Evolutionary conservation across 2,888 invertebrate species (phyloP).

Genomic region (Apeira syringaria): DNA sequence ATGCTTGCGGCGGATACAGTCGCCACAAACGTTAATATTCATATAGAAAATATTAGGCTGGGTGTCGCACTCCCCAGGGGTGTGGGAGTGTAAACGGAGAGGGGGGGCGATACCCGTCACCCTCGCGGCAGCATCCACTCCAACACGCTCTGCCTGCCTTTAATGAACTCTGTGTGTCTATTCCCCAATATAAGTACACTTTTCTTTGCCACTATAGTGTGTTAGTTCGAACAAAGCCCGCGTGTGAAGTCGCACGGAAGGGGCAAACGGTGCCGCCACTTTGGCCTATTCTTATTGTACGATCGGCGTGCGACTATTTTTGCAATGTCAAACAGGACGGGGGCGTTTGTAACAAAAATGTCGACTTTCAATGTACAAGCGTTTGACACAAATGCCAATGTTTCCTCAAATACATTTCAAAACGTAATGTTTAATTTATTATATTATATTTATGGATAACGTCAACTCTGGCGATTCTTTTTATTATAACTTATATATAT

Average conservation of each 20-base stretch:
- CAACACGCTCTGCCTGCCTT: slow-evolving; percentile 77
- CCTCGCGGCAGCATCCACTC: slow-evolving; percentile 68
- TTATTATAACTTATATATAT: no score
- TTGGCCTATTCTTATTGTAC: slow-evolving; percentile 65
- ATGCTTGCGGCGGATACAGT: slow-evolving; percentile 18
- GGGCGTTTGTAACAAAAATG: neutral
- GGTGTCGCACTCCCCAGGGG: slow-evolving; percentile 30
- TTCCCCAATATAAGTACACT: slow-evolving; percentile 78
- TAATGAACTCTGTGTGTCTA: slow-evolving; percentile 82
- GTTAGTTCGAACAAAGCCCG: slow-evolving; percentile 71
- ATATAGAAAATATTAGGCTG: slow-evolving; percentile 70
- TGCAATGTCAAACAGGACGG: slow-evolving; percentile 53
- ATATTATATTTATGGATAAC: no score
- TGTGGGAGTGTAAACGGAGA: slow-evolving; percentile 12
- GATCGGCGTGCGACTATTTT: slow-evolving; percentile 48
- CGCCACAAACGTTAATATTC: slow-evolving; percentile 52
- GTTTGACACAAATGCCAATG: no score
- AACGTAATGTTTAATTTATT: no score
- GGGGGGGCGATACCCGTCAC: slow-evolving; percentile 48
- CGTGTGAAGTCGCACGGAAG: slow-evolving; percentile 69
- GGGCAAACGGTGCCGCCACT: slow-evolving; percentile 63
- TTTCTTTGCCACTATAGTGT: slow-evolving; percentile 75
- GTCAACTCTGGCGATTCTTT: no score
- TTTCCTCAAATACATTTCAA: no score
- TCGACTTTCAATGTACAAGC: no score